Evolutionary conservation across 2,113 vertebrate species (phyloP).

Genomic region (Sorex araneus): DNA sequence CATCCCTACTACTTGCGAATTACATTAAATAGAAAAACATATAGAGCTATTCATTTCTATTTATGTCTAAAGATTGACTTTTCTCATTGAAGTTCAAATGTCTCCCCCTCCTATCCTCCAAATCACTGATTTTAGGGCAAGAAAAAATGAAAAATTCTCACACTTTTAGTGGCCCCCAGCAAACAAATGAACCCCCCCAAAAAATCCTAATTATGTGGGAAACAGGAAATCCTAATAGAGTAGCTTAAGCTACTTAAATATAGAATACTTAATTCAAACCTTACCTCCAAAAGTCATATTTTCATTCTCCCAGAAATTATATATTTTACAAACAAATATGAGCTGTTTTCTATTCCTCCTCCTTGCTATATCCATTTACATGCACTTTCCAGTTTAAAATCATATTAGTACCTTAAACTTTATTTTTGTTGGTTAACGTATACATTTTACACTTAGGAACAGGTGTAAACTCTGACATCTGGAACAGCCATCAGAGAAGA

Average conservation of each 20-base stretch:
- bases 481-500: slow-evolving; percentile 76
- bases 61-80: not conserved
- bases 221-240: slow-evolving; percentile 29
- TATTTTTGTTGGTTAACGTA: slow-evolving; percentile 78
- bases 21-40: slow-evolving; percentile 41
- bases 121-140: slow-evolving; percentile 1
- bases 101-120: not conserved
- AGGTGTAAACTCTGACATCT: slow-evolving; percentile 86
- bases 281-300: slow-evolving; percentile 62
- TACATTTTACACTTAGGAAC: slow-evolving; percentile 77
- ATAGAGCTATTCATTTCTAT: slow-evolving; percentile 2
- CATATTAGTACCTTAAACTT: slow-evolving; percentile 63
- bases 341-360: slow-evolving; percentile 54
- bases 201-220: slow-evolving; percentile 26
- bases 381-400: slow-evolving; percentile 63
- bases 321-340: slow-evolving; percentile 57
- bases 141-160: no score
- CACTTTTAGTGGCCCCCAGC: no score
- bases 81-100: slow-evolving; percentile 42
- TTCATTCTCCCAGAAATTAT: slow-evolving; percentile 65
- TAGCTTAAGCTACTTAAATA: slow-evolving; percentile 62
- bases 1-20: not conserved
- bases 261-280: slow-evolving; percentile 53
- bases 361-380: slow-evolving; percentile 68
- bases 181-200: not conserved